Conservation (phyloP, 2,113 vertebrate genomes). For the Ageneiosus marmoratus region DNA sequence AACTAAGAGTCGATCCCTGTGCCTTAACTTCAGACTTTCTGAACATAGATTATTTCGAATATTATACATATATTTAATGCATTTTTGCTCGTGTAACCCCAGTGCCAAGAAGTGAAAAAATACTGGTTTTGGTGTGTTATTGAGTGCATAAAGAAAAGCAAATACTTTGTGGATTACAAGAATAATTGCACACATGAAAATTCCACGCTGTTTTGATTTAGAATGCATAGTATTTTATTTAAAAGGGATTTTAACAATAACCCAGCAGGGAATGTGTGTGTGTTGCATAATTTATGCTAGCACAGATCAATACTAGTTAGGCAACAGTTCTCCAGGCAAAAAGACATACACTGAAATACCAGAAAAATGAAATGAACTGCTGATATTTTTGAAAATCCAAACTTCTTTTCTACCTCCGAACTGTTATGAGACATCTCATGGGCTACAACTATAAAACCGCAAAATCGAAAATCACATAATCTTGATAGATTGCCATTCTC, state of each 20-base stretch:
- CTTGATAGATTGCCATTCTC: too few relatives aligned
- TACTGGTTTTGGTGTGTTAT: neutral
- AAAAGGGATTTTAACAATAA: conserved; percentile 64
- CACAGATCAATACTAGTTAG: conserved; percentile 66
- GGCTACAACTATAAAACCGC: too few relatives aligned
- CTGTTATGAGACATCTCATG: too few relatives aligned
- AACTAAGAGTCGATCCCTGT: neutral
- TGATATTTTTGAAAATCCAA: too few relatives aligned
- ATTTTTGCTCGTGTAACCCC: neutral
- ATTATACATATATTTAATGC: neutral
- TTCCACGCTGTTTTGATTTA: neutral
- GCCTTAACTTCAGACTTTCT: neutral
- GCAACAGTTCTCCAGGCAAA: neutral
- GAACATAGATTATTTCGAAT: neutral
- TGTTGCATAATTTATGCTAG: conserved; percentile 63
- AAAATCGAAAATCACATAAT: too few relatives aligned
- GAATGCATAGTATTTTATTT: conserved; percentile 23
- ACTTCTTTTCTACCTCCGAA: too few relatives aligned
- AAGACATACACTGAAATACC: too few relatives aligned
- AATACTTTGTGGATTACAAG: neutral
- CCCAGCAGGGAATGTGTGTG: conserved; percentile 69
- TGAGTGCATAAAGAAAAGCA: neutral
- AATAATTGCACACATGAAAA: conserved; percentile 1
- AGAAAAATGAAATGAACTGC: too few relatives aligned
- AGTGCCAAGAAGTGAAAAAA: neutral